Evolutionary conservation across 2,888 invertebrate genomes (phyloP), one percentile per base, ranked within the genome.

Genomic region (Sphaeridia pumilis): DNA sequence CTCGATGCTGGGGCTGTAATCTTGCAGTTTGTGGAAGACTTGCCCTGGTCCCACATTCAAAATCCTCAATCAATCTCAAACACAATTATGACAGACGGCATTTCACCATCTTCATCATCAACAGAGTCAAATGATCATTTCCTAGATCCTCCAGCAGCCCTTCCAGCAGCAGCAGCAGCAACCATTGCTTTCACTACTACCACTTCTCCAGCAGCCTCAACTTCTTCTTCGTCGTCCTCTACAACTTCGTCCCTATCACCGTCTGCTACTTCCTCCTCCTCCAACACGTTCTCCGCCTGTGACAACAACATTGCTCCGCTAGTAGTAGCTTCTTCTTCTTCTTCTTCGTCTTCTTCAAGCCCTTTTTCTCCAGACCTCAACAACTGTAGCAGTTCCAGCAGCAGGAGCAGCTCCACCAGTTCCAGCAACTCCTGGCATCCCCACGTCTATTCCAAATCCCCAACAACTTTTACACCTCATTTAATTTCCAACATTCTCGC

Each of bases 401-500:
- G n/a, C 10, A 20, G 10, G 7, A 14, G 12, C 41, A 7, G 26
- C 28, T 17, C 26, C 27, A n/a, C n/a, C 4, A 26, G 20, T 49
- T 12, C 35, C 34, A 7, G 2, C 35, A 42, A 14, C 46, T 42
- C 85, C 35, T 90, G 90, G 89, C 90, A 89, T 73, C 84, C 87
- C 31, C 90, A 90, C 70, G 85, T 89, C 22, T 90, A 90, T 70
- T 83, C 81, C 2, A 82, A 82, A 65, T 82, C 87, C 12, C 86
- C 86, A 10, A 81, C 81, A 65, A 78, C 78, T 51, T 87, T 87
- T 1, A 90, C 92, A 1, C 85, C 89, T 3, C 87, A 89, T 71
- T 79, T 82, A 36, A 92, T 93, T 67, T 83, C 84, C 60, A 85
- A 90, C 69, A 92, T 92, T 62, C 75, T 93, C 65, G 88, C 87